Base-by-base conservation (phyloP, 2,888 invertebrate species). In the Ochropleura plecta region DNA sequence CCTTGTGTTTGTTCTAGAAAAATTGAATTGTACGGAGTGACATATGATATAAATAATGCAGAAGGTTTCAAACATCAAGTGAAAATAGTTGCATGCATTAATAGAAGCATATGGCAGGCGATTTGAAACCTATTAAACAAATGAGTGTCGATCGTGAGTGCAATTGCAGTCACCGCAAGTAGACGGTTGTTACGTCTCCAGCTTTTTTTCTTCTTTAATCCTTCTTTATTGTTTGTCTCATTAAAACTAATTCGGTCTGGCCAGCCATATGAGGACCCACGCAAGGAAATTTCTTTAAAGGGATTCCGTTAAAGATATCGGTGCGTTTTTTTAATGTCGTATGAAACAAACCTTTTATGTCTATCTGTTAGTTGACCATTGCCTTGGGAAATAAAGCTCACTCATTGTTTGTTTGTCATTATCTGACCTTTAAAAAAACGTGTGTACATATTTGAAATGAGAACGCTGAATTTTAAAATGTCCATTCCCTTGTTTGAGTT, bases 381-480 rank as follows among this genome's bases (percentile, higher is more conserved):
- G n/a, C 67, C 67, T 62, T 44, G 51, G 51, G 44, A 67, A 40
- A 72, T 59, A 76, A 76, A 70, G 16, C 68, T 42, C 60, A 20
- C 59, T 55, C 57, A 70, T 73, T 71, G 76, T 76, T 80, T 76
- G 70, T 80, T 82, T 59, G 16, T 76, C 65, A 80, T 73, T 76
- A 83, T 69, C 40, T 76, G 73, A 76, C 72, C 76, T 79, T 76
- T 68, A 9, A 68, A 70, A 79, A 20, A 42, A 60, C 20, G 10
- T 63, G 48, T 63, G 30, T 69, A 72, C 53, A 62, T 14, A 20
- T 62, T 44, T 46, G 10, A 49, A 83, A 82, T 76, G 68, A 62
- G 18, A 59, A 82, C 59, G 44, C 72, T 64, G 57, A 20, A 62
- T 62, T 76, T 83, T 42, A 2, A 63, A 64, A 82, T 53, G 14